These are phyloP conservation scores for Aulostomus chinensis DNA, from an alignment of 2,797 vertebrate species.

Conservation along the genomic window DNA sequence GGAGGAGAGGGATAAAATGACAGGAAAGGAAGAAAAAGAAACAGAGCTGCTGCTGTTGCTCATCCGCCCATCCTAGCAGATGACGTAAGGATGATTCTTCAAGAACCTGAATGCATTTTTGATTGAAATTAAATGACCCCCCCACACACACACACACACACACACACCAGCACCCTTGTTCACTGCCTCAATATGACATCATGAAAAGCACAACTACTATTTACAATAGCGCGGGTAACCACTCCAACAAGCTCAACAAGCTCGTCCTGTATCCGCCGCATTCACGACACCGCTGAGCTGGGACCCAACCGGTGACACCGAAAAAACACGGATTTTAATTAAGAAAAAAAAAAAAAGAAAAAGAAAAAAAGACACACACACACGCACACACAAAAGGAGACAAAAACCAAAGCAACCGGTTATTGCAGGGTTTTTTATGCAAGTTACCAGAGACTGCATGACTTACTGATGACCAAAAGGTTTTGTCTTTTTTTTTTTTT, in stretches of 20 bases:
- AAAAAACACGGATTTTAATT: too few species aligned
- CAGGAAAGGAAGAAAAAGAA: slow-evolving; percentile 46
- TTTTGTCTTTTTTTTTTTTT: too few species aligned
- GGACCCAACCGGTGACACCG: not conserved
- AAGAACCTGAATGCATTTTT: slow-evolving; percentile 12
- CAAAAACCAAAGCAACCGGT: too few species aligned
- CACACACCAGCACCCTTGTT: not conserved
- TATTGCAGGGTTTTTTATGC: too few species aligned
- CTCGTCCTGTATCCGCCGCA: slow-evolving; percentile 28
- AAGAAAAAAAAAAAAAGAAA: not conserved
- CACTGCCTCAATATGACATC: not conserved
- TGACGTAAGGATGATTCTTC: slow-evolving; percentile 67
- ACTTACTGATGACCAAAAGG: too few species aligned
- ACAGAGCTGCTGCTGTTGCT: slow-evolving; percentile 39
- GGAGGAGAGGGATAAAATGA: slow-evolving; percentile 45
- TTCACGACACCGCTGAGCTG: slow-evolving; percentile 3
- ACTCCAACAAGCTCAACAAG: slow-evolving; percentile 36
- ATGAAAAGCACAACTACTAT: not conserved
- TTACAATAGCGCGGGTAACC: slow-evolving; percentile 24
- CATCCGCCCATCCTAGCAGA: slow-evolving; percentile 58
- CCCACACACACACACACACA: too few species aligned
- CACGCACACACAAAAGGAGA: too few species aligned
- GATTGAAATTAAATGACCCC: slow-evolving; percentile 35
- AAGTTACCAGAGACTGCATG: too few species aligned
- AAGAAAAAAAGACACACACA: not conserved